Evolutionary conservation across 1,140 invertebrate genomes (phyloP).

Genomic region (Teleogryllus occipitalis): DNA sequence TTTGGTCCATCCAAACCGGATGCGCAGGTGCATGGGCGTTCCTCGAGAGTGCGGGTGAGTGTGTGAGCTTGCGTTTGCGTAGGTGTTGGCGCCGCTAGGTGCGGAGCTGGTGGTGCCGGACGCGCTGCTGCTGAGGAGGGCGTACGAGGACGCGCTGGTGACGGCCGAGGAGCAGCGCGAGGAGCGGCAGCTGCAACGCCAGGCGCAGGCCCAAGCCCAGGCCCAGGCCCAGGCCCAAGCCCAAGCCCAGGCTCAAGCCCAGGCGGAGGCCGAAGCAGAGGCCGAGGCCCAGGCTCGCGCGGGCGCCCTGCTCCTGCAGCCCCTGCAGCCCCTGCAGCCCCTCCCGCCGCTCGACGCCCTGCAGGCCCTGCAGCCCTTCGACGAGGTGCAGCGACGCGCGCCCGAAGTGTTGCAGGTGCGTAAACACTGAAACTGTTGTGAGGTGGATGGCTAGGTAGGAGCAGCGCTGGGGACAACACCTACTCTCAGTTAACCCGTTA

Average conservation of each 20-base stretch:
- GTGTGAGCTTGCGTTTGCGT: no score
- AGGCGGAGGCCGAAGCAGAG: conserved; percentile 25
- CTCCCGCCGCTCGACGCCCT: background rate
- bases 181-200: no score
- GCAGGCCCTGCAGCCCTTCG: background rate
- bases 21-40: no score
- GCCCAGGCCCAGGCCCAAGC: conserved; percentile 26
- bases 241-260: background rate
- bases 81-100: no score
- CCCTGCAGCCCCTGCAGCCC: background rate
- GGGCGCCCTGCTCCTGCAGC: background rate
- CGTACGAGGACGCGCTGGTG: conserved; percentile 10
- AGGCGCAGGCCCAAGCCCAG: no score
- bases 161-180: conserved; percentile 27
- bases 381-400: background rate
- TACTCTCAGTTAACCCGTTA: no score
- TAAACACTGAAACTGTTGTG: background rate
- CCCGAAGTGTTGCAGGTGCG: background rate
- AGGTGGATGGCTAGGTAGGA: no score
- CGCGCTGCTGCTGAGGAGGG: background rate
- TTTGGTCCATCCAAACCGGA: no score
- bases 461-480: no score
- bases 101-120: background rate
- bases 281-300: conserved; percentile 20
- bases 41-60: no score